Evolutionary conservation across 2,888 invertebrate species (phyloP).

Genomic region (Stenchaetothrips biformis): DNA sequence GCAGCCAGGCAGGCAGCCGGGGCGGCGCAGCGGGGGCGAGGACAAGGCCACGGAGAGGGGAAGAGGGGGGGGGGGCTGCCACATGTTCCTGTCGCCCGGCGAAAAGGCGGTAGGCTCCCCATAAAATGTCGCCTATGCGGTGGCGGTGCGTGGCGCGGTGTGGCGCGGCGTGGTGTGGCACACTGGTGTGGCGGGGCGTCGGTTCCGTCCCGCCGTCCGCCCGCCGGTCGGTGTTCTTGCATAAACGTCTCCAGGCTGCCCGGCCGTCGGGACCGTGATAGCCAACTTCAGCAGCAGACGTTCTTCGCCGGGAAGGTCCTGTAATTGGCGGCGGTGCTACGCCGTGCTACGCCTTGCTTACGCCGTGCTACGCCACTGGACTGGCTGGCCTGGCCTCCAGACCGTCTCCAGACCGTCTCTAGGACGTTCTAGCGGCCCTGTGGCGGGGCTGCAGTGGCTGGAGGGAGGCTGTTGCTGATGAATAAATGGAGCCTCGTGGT

Average conservation of each 20-base stretch:
- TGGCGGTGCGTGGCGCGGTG: neutral
- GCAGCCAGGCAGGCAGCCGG: neutral
- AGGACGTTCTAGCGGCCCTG: too few relatives aligned
- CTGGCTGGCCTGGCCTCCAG: too few relatives aligned
- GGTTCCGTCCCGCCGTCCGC: neutral
- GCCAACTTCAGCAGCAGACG: neutral
- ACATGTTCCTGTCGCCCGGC: constrained; percentile 2
- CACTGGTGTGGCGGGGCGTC: neutral
- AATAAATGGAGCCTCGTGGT: neutral
- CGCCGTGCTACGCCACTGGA: neutral
- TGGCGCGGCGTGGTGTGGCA: neutral
- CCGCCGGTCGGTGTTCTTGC: neutral
- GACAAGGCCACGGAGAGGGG: neutral
- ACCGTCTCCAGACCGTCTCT: too few relatives aligned
- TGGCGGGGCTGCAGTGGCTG: too few relatives aligned
- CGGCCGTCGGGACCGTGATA: too few relatives aligned
- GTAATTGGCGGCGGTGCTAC: neutral
- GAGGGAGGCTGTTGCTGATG: neutral
- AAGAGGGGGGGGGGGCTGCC: neutral
- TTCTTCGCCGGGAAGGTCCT: neutral
- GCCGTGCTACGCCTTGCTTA: neutral
- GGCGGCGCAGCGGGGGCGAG: neutral
- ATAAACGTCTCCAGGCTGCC: neutral
- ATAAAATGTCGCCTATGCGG: constrained; percentile 20
- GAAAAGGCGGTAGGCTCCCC: neutral